Conservation (phyloP, 2,113 vertebrate genomes). For the Myotis lucifugus region DNA sequence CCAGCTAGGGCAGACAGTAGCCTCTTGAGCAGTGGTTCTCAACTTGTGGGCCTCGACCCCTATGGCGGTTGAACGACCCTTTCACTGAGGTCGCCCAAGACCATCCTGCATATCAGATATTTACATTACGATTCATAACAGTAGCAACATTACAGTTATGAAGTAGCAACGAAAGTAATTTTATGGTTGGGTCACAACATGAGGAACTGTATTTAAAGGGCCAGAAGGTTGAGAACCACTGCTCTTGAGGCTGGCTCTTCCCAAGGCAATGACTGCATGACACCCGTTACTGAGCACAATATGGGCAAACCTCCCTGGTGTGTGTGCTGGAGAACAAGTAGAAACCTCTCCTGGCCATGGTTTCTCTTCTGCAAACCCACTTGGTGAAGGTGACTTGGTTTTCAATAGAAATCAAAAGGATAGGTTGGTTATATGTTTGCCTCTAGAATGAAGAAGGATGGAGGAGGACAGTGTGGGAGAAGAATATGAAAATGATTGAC, state of each 20-base stretch:
- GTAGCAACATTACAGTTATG: too few species aligned
- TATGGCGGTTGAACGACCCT: too few species aligned
- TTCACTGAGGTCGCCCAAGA: too few species aligned
- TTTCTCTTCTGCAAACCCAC: neutral
- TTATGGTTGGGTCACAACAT: too few species aligned
- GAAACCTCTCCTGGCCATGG: too few species aligned
- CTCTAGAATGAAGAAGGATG: constrained; percentile 91
- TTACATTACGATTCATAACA: too few species aligned
- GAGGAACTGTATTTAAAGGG: too few species aligned
- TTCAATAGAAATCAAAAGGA: neutral
- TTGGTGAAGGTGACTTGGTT: neutral
- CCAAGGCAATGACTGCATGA: neutral
- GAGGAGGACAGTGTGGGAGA: constrained; percentile 93
- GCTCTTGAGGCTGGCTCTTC: neutral
- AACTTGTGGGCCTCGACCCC: too few species aligned
- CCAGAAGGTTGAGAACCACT: too few species aligned
- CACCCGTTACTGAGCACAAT: neutral
- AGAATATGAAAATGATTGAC: constrained; percentile 92
- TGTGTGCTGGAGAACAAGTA: neutral
- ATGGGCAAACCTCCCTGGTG: too few species aligned
- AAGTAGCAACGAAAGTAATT: too few species aligned
- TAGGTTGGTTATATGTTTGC: neutral
- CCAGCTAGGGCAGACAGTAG: neutral
- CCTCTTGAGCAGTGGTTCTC: neutral
- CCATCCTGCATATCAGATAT: too few species aligned